phyloP scores from a whole-genome alignment of 1,140 invertebrate species.

The Halictus rubicundus region DNA sequence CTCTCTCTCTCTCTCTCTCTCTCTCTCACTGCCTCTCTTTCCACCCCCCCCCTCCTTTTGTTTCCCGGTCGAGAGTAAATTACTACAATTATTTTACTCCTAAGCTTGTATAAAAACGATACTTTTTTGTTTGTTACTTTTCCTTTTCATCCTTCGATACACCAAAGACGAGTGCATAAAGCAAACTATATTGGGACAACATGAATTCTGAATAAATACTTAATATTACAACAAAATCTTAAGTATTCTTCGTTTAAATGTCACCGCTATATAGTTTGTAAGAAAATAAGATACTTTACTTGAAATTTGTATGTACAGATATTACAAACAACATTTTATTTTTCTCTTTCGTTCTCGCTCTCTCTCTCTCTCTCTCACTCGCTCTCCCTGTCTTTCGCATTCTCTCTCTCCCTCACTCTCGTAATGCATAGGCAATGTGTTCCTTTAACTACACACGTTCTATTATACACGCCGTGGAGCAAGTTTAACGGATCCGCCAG shows the following conservation, averaged over 20 bases:
- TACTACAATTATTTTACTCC: slow-evolving; percentile 31
- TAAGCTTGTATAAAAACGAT: slow-evolving; percentile 68
- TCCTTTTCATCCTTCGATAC: slow-evolving; percentile 52
- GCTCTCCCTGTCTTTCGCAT: neutral
- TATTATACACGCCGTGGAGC: slow-evolving; percentile 62
- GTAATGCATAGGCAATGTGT: slow-evolving; percentile 66
- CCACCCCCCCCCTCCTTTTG: neutral
- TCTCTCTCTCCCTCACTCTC: slow-evolving; percentile 44
- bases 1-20: no score
- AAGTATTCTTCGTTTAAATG: slow-evolving; percentile 70
- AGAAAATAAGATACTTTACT: slow-evolving; percentile 77
- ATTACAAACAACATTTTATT: slow-evolving; percentile 71
- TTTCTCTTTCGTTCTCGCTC: neutral
- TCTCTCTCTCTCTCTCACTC: neutral
- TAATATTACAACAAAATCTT: slow-evolving; percentile 71
- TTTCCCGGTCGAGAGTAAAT: slow-evolving; percentile 7
- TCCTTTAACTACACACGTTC: slow-evolving; percentile 54
- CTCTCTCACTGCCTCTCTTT: no score
- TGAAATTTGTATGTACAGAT: slow-evolving; percentile 77
- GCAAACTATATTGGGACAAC: slow-evolving; percentile 72
- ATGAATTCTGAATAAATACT: slow-evolving; percentile 73
- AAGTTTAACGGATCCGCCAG: slow-evolving; percentile 50
- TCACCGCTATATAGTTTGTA: slow-evolving; percentile 74
- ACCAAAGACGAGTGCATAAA: slow-evolving; percentile 65
- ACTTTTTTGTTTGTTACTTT: slow-evolving; percentile 42